Conservation (phyloP, 2,113 vertebrate species). For the Cyanoramphus novaezelandiae region DNA sequence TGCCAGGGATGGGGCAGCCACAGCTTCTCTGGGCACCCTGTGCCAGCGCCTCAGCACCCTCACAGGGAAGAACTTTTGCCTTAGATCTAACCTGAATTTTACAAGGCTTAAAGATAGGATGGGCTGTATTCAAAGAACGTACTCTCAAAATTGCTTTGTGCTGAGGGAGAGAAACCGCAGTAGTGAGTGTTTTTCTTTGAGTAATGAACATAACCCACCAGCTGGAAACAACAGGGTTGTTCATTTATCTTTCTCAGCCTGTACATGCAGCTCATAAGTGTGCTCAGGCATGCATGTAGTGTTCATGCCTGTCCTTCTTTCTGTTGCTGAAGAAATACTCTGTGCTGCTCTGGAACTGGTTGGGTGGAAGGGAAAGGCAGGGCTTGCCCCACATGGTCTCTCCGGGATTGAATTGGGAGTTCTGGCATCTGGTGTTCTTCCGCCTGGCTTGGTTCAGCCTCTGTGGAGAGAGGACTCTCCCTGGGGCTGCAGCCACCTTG, state of each 20-base stretch:
- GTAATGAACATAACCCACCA: background rate
- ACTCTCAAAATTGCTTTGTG: background rate
- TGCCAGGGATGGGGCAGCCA: background rate
- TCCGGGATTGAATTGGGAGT: background rate
- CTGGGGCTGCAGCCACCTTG: background rate
- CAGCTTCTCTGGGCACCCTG: background rate
- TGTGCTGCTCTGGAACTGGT: background rate
- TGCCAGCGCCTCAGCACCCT: background rate
- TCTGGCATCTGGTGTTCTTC: background rate
- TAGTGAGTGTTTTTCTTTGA: background rate
- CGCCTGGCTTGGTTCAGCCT: fast-evolving
- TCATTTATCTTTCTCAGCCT: background rate
- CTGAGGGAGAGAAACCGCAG: background rate
- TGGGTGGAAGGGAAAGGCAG: background rate
- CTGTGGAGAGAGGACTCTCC: background rate
- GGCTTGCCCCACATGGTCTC: background rate
- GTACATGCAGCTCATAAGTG: background rate
- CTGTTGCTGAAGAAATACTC: background rate
- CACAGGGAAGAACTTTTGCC: background rate
- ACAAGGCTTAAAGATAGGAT: background rate
- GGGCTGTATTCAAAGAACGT: background rate
- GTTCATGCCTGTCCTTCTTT: background rate
- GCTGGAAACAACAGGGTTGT: background rate
- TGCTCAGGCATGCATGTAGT: background rate
- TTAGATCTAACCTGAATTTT: background rate